These are phyloP conservation scores for Trichomalopsis sarcophagae DNA, from an alignment of 1,140 invertebrate species.

Conservation along the genomic window DNA sequence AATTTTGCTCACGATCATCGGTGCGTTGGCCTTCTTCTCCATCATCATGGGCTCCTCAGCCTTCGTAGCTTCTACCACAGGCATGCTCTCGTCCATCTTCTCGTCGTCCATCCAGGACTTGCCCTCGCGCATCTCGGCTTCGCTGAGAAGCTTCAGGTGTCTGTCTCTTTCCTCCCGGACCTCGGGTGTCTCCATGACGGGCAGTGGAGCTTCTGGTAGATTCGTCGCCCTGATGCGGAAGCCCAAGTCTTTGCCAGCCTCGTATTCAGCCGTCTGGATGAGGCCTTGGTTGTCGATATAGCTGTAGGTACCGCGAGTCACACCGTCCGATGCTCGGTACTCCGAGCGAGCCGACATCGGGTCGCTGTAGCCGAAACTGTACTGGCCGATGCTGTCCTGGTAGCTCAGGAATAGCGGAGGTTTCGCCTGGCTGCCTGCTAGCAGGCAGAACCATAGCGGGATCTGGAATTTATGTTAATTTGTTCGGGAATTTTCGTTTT, in stretches of 20 bases:
- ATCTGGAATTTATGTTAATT: neutral
- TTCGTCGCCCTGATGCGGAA: constrained; percentile 77
- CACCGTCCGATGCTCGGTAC: constrained; percentile 64
- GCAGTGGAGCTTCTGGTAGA: constrained; percentile 70
- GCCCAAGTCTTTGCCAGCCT: constrained; percentile 68
- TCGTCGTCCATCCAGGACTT: constrained; percentile 1
- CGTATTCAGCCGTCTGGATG: constrained; percentile 70
- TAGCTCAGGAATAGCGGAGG: constrained; percentile 65
- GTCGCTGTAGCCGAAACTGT: constrained; percentile 75
- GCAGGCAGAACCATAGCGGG: constrained; percentile 17
- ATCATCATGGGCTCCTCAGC: constrained; percentile 22
- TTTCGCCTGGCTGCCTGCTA: constrained; percentile 34
- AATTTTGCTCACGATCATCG: constrained; percentile 17
- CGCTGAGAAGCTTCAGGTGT: constrained; percentile 61
- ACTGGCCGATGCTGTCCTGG: constrained; percentile 75
- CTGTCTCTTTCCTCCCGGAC: constrained; percentile 62
- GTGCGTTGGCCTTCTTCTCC: neutral
- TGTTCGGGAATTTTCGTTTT: too few relatives aligned
- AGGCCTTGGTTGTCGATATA: constrained; percentile 75
- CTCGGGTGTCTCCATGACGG: constrained; percentile 67
- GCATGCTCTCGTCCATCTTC: neutral
- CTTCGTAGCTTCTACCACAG: neutral
- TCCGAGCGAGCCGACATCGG: constrained; percentile 74
- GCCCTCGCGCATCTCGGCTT: constrained; percentile 50
- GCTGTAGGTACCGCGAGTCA: constrained; percentile 69